phyloP scores from a whole-genome alignment of 2,797 vertebrate genomes.

The Gallinago nigripennis region DNA sequence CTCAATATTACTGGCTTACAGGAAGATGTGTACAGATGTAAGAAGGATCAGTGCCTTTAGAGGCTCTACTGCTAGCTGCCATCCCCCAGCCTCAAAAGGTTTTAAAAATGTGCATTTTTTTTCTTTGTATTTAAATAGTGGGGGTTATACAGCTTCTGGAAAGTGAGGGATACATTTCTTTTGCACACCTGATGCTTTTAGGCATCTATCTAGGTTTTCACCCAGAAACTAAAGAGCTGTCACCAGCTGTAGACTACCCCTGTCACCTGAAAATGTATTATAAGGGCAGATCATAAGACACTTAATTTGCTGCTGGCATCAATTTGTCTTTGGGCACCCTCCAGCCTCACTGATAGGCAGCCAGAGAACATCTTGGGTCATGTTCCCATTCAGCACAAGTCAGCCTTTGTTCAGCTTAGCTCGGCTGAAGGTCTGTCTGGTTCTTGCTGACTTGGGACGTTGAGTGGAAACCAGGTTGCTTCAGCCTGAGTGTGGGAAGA shows the following conservation, averaged over 20 bases:
- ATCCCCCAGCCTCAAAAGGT: background rate
- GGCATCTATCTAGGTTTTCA: background rate
- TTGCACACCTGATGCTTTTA: background rate
- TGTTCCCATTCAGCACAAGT: background rate
- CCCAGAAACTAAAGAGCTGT: background rate
- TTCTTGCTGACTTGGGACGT: background rate
- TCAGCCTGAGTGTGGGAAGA: background rate
- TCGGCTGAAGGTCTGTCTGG: background rate
- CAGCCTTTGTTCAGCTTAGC: background rate
- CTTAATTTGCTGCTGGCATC: background rate
- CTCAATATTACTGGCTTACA: background rate
- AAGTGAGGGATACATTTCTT: background rate
- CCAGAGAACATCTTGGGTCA: background rate
- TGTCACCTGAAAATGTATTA: background rate
- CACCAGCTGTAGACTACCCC: background rate
- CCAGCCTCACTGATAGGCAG: background rate
- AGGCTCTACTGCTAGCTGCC: background rate
- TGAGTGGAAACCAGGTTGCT: background rate
- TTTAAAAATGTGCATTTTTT: background rate
- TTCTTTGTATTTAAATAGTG: background rate
- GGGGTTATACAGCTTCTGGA: background rate
- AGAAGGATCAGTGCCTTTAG: background rate
- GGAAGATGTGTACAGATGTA: background rate
- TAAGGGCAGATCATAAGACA: background rate
- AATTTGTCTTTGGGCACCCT: background rate